Conservation (phyloP, 2,888 invertebrate species). For the Pachymerium ferrugineum region DNA sequence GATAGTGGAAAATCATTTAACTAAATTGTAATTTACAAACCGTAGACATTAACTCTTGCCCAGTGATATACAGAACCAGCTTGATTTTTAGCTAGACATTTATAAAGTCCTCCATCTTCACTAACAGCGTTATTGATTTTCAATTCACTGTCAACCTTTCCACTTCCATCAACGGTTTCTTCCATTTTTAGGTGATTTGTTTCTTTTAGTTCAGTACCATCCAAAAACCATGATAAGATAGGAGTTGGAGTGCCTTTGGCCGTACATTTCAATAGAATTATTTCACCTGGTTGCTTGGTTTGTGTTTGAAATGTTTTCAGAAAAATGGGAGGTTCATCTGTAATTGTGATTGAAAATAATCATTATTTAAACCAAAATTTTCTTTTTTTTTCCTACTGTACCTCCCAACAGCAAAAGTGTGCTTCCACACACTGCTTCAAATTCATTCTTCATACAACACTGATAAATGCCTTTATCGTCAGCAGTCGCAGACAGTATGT, state of each 20-base stretch:
- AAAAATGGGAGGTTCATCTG: background rate
- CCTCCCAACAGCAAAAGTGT: constrained; percentile 12
- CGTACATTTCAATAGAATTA: background rate
- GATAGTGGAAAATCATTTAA: background rate
- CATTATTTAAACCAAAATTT: background rate
- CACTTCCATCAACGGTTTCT: background rate
- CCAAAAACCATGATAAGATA: background rate
- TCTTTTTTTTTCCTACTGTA: background rate
- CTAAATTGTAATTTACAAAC: background rate
- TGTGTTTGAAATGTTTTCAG: background rate
- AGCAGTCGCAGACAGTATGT: background rate
- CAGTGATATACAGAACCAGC: background rate
- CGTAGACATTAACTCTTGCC: background rate
- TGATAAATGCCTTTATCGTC: constrained; percentile 30
- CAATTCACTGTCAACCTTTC: background rate
- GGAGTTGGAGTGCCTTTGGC: constrained; percentile 1
- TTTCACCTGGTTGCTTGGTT: background rate
- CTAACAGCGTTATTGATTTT: background rate
- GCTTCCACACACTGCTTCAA: background rate
- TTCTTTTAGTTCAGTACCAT: background rate
- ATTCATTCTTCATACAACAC: constrained; percentile 25
- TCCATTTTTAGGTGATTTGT: background rate
- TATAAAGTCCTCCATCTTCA: background rate
- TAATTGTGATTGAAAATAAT: background rate
- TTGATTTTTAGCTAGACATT: background rate